Evolutionary conservation across 2,888 invertebrate species (phyloP).

Genomic region (Mylabris sibirica): DNA sequence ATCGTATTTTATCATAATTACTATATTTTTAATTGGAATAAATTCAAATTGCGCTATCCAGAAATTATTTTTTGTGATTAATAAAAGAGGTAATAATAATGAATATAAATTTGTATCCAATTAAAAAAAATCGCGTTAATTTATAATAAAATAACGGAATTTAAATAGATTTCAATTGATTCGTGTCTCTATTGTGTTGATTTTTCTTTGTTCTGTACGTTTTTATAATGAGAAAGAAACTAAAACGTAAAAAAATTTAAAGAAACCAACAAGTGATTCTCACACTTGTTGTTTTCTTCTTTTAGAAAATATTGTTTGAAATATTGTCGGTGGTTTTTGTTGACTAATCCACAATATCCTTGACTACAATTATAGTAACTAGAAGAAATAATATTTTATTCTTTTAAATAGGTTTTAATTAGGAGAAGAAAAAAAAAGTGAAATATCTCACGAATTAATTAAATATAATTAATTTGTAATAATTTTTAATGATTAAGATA

Average conservation of each 20-base stretch:
- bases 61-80: not conserved
- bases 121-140: slow-evolving; percentile 28
- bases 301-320: slow-evolving; percentile 28
- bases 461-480: not conserved
- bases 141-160: slow-evolving; percentile 23
- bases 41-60: not conserved
- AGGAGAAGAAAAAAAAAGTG: not conserved
- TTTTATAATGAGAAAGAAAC: not conserved
- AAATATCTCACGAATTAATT: not conserved
- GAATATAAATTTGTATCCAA: slow-evolving; percentile 17
- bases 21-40: not conserved
- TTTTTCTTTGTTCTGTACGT: not conserved
- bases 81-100: not conserved
- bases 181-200: not conserved
- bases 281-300: slow-evolving; percentile 27
- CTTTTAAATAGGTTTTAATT: not conserved
- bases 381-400: not conserved
- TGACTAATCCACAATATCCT: slow-evolving; percentile 27
- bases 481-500: slow-evolving; percentile 24
- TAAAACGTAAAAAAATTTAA: not conserved
- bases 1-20: not conserved
- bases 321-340: slow-evolving; percentile 27
- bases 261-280: slow-evolving; percentile 25
- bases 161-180: not conserved
- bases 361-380: slow-evolving; percentile 28